Evolutionary conservation across 2,113 vertebrate genomes (phyloP).

Genomic region (Pagrus major): DNA sequence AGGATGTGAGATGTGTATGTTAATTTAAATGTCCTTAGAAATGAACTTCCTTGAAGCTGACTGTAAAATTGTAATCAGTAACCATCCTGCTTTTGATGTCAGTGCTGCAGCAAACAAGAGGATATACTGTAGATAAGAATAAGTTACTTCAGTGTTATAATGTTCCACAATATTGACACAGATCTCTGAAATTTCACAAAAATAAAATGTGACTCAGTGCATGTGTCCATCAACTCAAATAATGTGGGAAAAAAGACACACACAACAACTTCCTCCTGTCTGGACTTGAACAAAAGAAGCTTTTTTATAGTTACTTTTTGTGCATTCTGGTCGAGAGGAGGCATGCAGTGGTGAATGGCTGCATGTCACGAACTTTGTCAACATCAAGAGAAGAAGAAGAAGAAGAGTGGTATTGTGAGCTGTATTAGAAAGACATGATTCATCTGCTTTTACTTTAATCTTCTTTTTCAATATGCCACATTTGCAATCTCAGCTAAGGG

Average conservation of each 20-base stretch:
- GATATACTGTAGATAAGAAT: not conserved
- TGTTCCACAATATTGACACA: not conserved
- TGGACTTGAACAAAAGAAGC: not conserved
- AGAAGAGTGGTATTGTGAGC: not conserved
- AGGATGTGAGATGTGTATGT: not conserved
- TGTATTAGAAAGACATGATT: not conserved
- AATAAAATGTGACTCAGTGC: not conserved
- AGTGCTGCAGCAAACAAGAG: not conserved
- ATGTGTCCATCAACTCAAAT: not conserved
- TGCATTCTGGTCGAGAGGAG: not conserved
- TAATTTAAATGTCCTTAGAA: not conserved
- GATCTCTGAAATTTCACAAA: not conserved
- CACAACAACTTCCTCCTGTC: not conserved
- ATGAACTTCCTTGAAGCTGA: not conserved
- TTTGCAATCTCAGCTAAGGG: not conserved
- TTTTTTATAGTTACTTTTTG: not conserved
- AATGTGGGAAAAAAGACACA: not conserved
- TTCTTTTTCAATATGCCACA: not conserved
- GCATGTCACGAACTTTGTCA: not conserved
- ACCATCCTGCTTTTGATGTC: constrained; percentile 4
- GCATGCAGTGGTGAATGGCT: not conserved
- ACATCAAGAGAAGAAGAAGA: not conserved
- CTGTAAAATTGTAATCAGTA: constrained; percentile 3
- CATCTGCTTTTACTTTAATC: not conserved
- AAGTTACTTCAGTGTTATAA: not conserved